Evolutionary conservation across 2,113 vertebrate genomes (phyloP).

Genomic region (Elachura formosa): DNA sequence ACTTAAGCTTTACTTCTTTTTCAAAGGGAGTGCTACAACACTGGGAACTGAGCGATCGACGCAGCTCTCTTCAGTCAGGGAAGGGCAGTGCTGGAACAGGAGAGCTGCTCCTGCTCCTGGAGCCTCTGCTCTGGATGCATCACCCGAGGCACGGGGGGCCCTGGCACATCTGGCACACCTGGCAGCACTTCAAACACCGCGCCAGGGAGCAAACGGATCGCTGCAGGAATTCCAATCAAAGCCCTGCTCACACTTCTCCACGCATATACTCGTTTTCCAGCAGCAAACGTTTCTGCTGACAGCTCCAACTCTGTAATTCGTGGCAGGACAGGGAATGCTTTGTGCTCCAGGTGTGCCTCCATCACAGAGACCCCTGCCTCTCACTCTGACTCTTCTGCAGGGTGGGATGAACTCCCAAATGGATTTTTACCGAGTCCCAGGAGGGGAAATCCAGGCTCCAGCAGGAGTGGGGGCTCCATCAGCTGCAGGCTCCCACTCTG

Average conservation of each 20-base stretch:
- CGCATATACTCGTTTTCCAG: not conserved
- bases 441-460: not conserved
- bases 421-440: not conserved
- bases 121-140: no score
- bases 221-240: not conserved
- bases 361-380: not conserved
- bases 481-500: rapidly evolving
- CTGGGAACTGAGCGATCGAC: not conserved
- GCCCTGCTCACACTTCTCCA: not conserved
- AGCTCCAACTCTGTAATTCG: not conserved
- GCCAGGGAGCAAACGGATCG: not conserved
- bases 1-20: not conserved
- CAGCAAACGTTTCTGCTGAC: not conserved
- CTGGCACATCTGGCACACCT: no score
- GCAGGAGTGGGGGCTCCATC: rapidly evolving
- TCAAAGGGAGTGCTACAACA: not conserved
- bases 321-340: not conserved
- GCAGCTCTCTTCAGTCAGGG: not conserved
- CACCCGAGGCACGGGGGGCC: no score
- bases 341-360: not conserved
- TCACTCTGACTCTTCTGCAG: not conserved
- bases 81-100: not conserved
- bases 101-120: no score
- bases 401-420: rapidly evolving
- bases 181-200: not conserved